phyloP scores from a whole-genome alignment of 2,113 vertebrate genomes.

The Eleginops maclovinus region DNA sequence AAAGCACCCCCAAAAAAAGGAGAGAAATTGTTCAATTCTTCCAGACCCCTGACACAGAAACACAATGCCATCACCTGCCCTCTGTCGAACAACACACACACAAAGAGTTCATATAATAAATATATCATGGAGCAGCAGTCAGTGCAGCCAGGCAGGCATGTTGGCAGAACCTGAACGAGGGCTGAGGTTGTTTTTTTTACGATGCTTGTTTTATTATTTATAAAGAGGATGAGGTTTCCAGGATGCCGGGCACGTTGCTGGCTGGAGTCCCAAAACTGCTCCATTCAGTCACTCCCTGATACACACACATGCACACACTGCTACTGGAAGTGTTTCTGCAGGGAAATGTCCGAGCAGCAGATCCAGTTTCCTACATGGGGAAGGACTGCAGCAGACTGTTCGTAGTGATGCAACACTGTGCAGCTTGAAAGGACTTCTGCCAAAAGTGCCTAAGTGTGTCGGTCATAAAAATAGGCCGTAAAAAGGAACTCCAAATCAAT shows the following conservation, averaged over 20 bases:
- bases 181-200: constrained; percentile 60
- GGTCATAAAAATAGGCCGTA: constrained; percentile 47
- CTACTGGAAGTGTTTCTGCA: constrained; percentile 19
- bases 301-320: constrained; percentile 1
- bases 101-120: constrained; percentile 57
- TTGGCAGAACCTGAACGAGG: constrained; percentile 54
- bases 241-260: constrained; percentile 62
- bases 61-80: constrained; percentile 32
- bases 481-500: constrained; percentile 58
- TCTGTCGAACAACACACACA: constrained; percentile 30
- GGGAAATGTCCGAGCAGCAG: constrained; percentile 24
- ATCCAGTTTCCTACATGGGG: constrained; percentile 23
- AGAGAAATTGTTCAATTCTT: constrained; percentile 11
- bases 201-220: constrained; percentile 76
- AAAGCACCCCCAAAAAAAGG: background rate
- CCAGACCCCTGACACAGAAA: background rate
- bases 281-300: constrained; percentile 51
- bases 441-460: constrained; percentile 34
- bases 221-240: constrained; percentile 73
- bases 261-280: constrained; percentile 50
- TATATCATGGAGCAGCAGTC: constrained; percentile 64
- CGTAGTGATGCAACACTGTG: constrained; percentile 5
- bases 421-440: constrained; percentile 31
- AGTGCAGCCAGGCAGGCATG: constrained; percentile 45
- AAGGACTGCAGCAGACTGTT: constrained; percentile 1